These are phyloP conservation scores for Himalopsyche japonica DNA, from an alignment of 2,888 invertebrate species.

Conservation along the genomic window DNA sequence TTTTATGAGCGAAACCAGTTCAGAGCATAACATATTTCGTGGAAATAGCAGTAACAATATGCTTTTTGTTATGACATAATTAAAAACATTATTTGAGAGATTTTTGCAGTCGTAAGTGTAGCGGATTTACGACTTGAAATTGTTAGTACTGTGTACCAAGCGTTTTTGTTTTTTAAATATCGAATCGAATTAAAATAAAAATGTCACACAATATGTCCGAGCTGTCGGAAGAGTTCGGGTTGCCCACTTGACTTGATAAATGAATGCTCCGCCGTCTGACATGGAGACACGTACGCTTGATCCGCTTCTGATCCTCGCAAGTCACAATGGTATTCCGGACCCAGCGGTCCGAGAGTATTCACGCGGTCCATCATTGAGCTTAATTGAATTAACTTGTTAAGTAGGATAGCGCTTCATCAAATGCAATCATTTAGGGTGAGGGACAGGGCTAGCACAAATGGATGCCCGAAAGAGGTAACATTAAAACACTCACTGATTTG, in stretches of 20 bases:
- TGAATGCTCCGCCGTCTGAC: neutral
- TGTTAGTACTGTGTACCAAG: no score
- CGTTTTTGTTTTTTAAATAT: no score
- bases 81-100: no score
- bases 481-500: no score
- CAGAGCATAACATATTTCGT: no score
- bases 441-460: neutral
- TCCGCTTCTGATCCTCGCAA: neutral
- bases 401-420: neutral
- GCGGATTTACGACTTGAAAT: no score
- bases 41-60: no score
- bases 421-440: neutral
- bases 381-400: constrained; percentile 29
- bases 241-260: neutral
- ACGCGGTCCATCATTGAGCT: constrained; percentile 14
- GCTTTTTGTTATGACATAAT: no score
- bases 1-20: no score
- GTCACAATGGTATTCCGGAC: neutral
- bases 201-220: no score
- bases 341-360: neutral
- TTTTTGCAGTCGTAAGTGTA: no score
- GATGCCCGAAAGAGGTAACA: neutral
- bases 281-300: neutral
- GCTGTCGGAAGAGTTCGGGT: neutral
- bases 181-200: no score